phyloP scores from a whole-genome alignment of 2,888 invertebrate species.

The Sclerodermus sp. region DNA sequence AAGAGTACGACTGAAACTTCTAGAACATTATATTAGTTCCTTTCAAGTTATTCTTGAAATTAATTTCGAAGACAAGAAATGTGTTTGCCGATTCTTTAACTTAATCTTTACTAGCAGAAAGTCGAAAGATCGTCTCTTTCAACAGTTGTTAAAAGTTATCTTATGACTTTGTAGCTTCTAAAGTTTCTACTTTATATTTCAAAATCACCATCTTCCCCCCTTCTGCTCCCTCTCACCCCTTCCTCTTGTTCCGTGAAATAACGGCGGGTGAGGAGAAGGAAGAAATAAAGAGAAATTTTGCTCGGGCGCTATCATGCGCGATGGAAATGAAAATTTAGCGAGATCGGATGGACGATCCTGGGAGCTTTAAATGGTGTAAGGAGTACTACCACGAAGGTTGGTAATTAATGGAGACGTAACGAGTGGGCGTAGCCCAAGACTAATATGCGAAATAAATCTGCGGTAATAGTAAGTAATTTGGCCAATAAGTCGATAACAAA shows the following conservation, averaged over 20 bases:
- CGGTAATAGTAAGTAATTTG: constrained; percentile 58
- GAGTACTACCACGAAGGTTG: constrained; percentile 16
- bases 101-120: too few species aligned
- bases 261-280: too few species aligned
- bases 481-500: constrained; percentile 59
- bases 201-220: too few species aligned
- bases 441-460: constrained; percentile 58
- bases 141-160: too few species aligned
- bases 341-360: neutral
- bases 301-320: neutral
- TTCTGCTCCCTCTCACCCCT: too few species aligned
- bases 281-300: neutral
- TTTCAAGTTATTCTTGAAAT: constrained; percentile 12
- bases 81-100: too few species aligned
- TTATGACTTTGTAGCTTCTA: too few species aligned
- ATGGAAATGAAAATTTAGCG: neutral
- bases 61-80: too few species aligned
- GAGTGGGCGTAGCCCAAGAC: constrained; percentile 43
- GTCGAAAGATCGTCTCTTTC: too few species aligned
- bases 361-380: constrained; percentile 10
- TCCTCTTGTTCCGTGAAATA: too few species aligned
- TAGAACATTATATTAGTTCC: constrained; percentile 32
- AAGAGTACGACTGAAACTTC: constrained; percentile 33
- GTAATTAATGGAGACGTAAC: constrained; percentile 55
- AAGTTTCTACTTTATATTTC: too few species aligned